Evolutionary conservation across 2,797 vertebrate genomes (phyloP), one percentile per base, ranked within the genome.

Genomic region (Cynodonichthys magdalenae): DNA sequence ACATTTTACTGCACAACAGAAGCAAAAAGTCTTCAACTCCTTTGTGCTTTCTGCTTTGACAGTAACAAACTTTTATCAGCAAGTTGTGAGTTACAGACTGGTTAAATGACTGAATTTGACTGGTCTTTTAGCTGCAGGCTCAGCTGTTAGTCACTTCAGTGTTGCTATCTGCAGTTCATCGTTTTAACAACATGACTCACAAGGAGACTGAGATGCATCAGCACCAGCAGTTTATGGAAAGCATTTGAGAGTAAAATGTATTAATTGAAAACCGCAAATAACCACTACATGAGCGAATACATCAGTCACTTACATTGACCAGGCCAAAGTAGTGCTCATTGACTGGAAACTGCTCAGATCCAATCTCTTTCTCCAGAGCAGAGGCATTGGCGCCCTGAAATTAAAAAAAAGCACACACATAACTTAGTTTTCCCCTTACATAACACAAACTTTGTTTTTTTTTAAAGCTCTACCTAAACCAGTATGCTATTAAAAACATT

Each of bases 351-450:
- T 95, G 94, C 90, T 95, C 94, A 83, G 93, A 94, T 93, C 94
- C 94, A 91, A 95, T 95, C 91, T 95, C 94, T 95, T 95, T 95
- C 92, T 95, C 94, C 92, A 95, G 92, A 92, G 94, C 93, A 90
- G 94, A 95, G 93, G 94, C 94, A 95, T 95, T 95, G 93, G 93
- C 93, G 94, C 94, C 94, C 94, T 95, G 64, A 44, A 59, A 77
- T 82, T 6, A 41, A 59, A 77, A 83, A 7, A 41, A 11, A 14
- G 39, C 24, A 84, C 60, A 14, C 15, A 36, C 28, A 48, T 6
- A 20, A 20, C 10, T 47, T 49, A 63, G 6, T 27, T 50, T 36
- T 12, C 2, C 24, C 0, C 36, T 24, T 28, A 53, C 42, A 46
- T 28, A 64, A 55, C 9, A 53, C 5, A 36, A 20, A 17, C 0